Evolutionary conservation across 1,140 invertebrate genomes (phyloP), one percentile per base, ranked within the genome.

Genomic region (Scaptodrosophila lebanonensis): DNA sequence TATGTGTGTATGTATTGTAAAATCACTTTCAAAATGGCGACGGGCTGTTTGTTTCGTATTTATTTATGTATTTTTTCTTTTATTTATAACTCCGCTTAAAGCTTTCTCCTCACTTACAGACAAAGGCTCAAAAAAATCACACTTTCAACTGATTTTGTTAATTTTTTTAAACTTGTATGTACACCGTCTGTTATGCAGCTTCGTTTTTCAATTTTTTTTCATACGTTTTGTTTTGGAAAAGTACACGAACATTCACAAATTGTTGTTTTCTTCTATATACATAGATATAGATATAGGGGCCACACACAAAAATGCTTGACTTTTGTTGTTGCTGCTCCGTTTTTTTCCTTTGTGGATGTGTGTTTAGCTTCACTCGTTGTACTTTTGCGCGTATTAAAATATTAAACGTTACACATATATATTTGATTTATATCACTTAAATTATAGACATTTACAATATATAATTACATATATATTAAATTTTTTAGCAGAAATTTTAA

Each of bases 1-100:
- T 68, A 40, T 68, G 44, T 64, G 45, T 68, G 68, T n/a, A 33
- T 33, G 22, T 25, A 25, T 33, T 13, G 8, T 79, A 79, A 79
- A 82, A 82, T 82, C 76, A 82, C 76, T 82, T 82, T 82, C 75
- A 82, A 82, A 82, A 82, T 82, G 75, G 75, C 75, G 75, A 82
- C 71, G 71, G 71, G 71, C 64, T 67, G 63, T 15, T 38, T 38
- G 63, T 56, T 67, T 67, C 56, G 67, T 76, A 67, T 75, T 66
- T 73, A 60, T 67, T 66, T 82, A 62, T 66, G 64, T 57, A 79
- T 83, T n/a, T n/a, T n/a, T n/a, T n/a, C n/a, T n/a, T n/a, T n/a
- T n/a, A n/a, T n/a, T 15, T 38, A 61, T 77, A 70, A 79, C 69
- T 82, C 50, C 65, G 75, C 75, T 82, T 82, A 82, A 82, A 82